phyloP scores from a whole-genome alignment of 30 jellyfish, hydroid and myxozoan genomes.

The Turritopsis dohrnii region DNA sequence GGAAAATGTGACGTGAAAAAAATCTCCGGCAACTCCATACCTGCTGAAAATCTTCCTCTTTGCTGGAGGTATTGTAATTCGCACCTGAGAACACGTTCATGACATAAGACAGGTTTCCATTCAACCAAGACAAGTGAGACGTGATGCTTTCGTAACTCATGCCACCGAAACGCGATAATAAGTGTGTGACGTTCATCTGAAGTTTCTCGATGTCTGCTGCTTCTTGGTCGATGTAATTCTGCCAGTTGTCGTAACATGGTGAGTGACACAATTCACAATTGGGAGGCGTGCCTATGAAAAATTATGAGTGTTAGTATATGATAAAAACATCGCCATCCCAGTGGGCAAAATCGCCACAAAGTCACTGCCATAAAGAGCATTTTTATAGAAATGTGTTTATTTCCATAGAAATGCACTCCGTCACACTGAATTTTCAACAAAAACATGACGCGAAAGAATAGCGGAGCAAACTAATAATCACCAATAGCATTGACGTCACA shows the following conservation, averaged over 20 bases:
- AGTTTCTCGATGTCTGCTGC: constrained; percentile 43
- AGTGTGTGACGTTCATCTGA: constrained; percentile 43
- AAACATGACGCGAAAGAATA: neutral
- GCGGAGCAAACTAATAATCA: neutral
- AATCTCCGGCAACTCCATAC: constrained; percentile 34
- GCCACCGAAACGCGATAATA: constrained; percentile 65
- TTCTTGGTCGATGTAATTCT: constrained; percentile 64
- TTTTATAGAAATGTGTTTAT: too few species aligned
- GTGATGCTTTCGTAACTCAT: constrained; percentile 49
- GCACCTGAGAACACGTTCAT: constrained; percentile 75
- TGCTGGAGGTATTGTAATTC: constrained; percentile 61
- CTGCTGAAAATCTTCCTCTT: constrained; percentile 70
- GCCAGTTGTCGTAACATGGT: constrained; percentile 95
- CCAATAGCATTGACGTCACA: constrained; percentile 91
- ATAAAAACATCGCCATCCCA: neutral
- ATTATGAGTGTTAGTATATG: neutral
- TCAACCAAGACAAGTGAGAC: constrained; percentile 40
- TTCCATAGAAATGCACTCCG: too few species aligned
- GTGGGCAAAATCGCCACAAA: too few species aligned
- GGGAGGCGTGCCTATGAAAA: constrained; percentile 78
- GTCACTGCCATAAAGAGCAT: too few species aligned
- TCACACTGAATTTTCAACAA: too few species aligned
- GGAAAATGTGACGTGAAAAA: too few species aligned
- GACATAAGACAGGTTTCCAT: constrained; percentile 64
- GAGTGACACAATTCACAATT: constrained; percentile 77